Evolutionary conservation across 92 coral and sea anemone species (phyloP).

Genomic region (Metridium senile): DNA sequence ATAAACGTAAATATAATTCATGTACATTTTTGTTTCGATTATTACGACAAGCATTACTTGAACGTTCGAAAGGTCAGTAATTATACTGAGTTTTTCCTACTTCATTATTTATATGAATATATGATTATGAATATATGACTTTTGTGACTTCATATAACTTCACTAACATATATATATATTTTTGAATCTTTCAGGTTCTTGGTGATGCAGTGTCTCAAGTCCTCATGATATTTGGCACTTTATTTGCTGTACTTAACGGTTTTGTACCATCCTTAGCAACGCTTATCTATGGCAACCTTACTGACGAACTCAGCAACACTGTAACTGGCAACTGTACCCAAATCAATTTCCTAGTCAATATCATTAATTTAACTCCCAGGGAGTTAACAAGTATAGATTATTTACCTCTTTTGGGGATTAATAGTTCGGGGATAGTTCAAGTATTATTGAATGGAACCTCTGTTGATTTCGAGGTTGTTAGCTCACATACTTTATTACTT

Average conservation of each 20-base stretch:
- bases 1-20: too few relatives aligned
- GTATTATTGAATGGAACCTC: constrained; percentile 24
- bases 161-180: too few relatives aligned
- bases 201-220: constrained; percentile 65
- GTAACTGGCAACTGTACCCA: constrained; percentile 23
- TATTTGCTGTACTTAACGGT: constrained; percentile 89
- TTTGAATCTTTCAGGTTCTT: constrained; percentile 44
- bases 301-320: constrained; percentile 68
- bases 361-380: constrained; percentile 17
- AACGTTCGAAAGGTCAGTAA: too few relatives aligned
- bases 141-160: too few relatives aligned
- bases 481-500: constrained; percentile 1
- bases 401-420: constrained; percentile 8
- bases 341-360: constrained; percentile 23
- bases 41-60: too few relatives aligned
- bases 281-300: constrained; percentile 84
- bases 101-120: too few relatives aligned
- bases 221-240: constrained; percentile 85
- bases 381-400: constrained; percentile 24
- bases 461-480: constrained; percentile 18
- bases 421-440: constrained; percentile 21
- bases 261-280: constrained; percentile 86
- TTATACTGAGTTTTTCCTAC: too few relatives aligned
- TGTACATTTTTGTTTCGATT: too few relatives aligned
- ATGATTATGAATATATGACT: too few relatives aligned